Evolutionary conservation across 2,113 vertebrate genomes (phyloP).

Genomic region (Carollia perspicillata): DNA sequence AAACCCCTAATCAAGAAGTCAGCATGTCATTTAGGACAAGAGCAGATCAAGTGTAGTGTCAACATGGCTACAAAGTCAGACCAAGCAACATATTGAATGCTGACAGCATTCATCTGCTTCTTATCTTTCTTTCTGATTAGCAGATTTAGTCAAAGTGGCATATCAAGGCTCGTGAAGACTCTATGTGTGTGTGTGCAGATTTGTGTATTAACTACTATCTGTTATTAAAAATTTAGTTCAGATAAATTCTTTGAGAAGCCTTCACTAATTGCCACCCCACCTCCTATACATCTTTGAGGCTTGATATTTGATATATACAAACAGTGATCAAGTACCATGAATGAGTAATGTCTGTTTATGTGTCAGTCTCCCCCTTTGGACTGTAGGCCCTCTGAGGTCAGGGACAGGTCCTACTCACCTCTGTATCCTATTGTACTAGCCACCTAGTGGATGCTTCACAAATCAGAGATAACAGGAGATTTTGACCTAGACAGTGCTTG

Average conservation of each 20-base stretch:
- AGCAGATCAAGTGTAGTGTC: not conserved
- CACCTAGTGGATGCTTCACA: not conserved
- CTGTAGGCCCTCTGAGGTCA: not conserved
- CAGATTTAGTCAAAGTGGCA: not conserved
- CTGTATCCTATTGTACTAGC: not conserved
- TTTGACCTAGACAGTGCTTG: not conserved
- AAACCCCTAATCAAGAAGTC: conserved; percentile 70
- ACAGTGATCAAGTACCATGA: not conserved
- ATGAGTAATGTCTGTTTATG: not conserved
- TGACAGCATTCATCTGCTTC: not conserved
- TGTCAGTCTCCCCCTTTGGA: not conserved
- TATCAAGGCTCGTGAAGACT: not conserved
- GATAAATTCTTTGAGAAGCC: not conserved
- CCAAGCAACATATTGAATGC: not conserved
- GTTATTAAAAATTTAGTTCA: conserved; percentile 18
- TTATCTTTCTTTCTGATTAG: conserved; percentile 20
- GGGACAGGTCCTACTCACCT: not conserved
- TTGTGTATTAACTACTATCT: not conserved
- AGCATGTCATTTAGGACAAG: conserved; percentile 25
- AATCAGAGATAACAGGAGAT: not conserved
- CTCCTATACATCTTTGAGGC: not conserved
- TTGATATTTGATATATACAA: not conserved
- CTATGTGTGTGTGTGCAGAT: not conserved
- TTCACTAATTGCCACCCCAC: not conserved
- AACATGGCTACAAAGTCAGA: conserved; percentile 37